phyloP scores from a whole-genome alignment of 2,113 vertebrate genomes.

The Morone chrysops region DNA sequence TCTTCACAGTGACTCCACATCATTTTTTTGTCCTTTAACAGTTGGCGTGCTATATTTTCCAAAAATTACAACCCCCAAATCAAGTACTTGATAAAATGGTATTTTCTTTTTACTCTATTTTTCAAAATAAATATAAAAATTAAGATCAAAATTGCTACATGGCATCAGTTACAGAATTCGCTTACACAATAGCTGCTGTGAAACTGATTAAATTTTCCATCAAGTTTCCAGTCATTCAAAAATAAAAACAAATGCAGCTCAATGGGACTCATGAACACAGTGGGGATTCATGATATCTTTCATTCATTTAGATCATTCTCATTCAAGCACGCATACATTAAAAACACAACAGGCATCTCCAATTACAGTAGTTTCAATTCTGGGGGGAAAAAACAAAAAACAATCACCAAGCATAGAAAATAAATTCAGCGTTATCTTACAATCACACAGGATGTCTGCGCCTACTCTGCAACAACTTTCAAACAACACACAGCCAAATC shows the following conservation, averaged over 20 bases:
- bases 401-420: constrained; percentile 60
- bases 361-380: constrained; percentile 77
- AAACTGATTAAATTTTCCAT: constrained; percentile 17
- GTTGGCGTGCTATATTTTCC: constrained; percentile 32
- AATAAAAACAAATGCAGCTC: constrained; percentile 49
- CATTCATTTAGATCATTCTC: constrained; percentile 46
- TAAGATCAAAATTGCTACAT: constrained; percentile 50
- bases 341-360: constrained; percentile 44
- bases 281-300: constrained; percentile 12
- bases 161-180: constrained; percentile 56
- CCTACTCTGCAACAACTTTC: constrained; percentile 38
- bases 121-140: constrained; percentile 70
- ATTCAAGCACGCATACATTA: constrained; percentile 39
- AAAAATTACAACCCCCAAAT: constrained; percentile 43
- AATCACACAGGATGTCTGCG: constrained; percentile 60
- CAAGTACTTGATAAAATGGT: constrained; percentile 53
- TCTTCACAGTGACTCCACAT: constrained; percentile 42
- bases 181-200: constrained; percentile 19
- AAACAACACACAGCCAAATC: constrained; percentile 33
- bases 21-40: constrained; percentile 7
- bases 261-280: constrained; percentile 27
- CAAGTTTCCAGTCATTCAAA: constrained; percentile 50
- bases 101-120: constrained; percentile 30
- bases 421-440: constrained; percentile 54
- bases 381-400: constrained; percentile 3